Conservation (phyloP, 2,888 invertebrate genomes). For the Epinotia ramella region DNA sequence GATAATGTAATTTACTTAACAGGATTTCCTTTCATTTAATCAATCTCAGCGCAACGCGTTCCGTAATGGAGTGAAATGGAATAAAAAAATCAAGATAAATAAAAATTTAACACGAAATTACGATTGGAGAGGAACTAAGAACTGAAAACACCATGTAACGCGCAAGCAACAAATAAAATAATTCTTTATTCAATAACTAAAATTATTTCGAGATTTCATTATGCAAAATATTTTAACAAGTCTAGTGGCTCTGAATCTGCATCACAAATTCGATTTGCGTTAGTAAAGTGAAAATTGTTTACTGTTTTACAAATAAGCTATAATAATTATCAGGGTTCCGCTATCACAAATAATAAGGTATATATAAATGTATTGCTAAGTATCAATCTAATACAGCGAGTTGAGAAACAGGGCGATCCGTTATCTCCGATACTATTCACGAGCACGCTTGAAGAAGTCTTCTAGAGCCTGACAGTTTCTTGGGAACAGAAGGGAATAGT, state of each 20-base stretch:
- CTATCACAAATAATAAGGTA: too few species aligned
- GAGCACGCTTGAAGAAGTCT: background rate
- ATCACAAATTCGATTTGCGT: too few species aligned
- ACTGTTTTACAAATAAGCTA: too few species aligned
- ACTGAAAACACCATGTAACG: constrained; percentile 1
- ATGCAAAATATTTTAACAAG: too few species aligned
- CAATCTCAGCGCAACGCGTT: constrained; percentile 16
- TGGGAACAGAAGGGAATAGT: background rate
- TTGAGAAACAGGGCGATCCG: background rate
- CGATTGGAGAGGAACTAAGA: background rate
- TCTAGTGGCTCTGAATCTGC: too few species aligned
- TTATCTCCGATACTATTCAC: background rate
- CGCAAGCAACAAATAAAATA: too few species aligned
- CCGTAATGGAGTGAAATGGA: constrained; percentile 30
- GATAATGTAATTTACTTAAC: constrained; percentile 37
- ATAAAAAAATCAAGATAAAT: constrained; percentile 18
- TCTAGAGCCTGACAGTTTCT: constrained; percentile 2
- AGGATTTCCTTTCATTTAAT: constrained; percentile 35
- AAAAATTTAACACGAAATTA: constrained; percentile 7
- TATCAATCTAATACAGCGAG: too few species aligned
- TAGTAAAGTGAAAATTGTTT: too few species aligned
- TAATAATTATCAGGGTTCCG: too few species aligned
- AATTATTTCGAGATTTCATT: too few species aligned
- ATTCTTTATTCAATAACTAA: too few species aligned
- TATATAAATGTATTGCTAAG: too few species aligned